Evolutionary conservation across 2,888 invertebrate species (phyloP).

Genomic region (Vanessa cardui): DNA sequence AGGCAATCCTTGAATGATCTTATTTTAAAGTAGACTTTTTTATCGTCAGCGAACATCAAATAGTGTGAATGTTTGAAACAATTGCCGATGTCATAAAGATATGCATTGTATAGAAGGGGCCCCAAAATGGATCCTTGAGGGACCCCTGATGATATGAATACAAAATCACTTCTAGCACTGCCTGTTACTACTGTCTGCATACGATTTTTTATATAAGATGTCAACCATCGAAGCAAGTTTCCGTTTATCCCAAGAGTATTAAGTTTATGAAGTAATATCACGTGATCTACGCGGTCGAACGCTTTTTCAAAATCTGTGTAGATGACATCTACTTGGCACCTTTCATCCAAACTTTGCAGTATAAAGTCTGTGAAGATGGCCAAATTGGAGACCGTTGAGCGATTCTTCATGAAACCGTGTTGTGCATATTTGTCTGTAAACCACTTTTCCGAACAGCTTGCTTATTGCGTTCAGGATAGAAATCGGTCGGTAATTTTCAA

Average conservation of each 20-base stretch:
- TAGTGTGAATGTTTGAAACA: slow-evolving; percentile 17
- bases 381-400: slow-evolving; percentile 36
- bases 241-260: slow-evolving; percentile 29
- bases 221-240: slow-evolving; percentile 32
- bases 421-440: slow-evolving; percentile 7
- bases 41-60: slow-evolving; percentile 34
- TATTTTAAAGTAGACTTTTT: slow-evolving; percentile 28
- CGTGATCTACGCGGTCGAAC: slow-evolving; percentile 15
- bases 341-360: slow-evolving; percentile 4
- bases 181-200: slow-evolving; percentile 25
- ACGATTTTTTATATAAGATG: slow-evolving; percentile 33
- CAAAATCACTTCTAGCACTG: slow-evolving; percentile 23
- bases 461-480: slow-evolving; percentile 13
- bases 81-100: slow-evolving; percentile 34
- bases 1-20: no score
- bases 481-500: slow-evolving; percentile 26
- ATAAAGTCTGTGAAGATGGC: slow-evolving; percentile 7
- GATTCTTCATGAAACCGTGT: slow-evolving; percentile 33
- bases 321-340: slow-evolving; percentile 14
- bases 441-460: slow-evolving; percentile 17
- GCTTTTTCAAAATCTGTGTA: slow-evolving; percentile 17
- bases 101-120: slow-evolving; percentile 39
- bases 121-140: slow-evolving; percentile 44
- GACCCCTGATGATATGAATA: slow-evolving; percentile 36
- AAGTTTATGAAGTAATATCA: slow-evolving; percentile 31